A percentile compares a stretch with the other conserved stretches of the same genome.
These are phyloP conservation scores for Colostygia pectinataria DNA, from an alignment of 2,888 invertebrate species.

Conservation along the genomic window DNA sequence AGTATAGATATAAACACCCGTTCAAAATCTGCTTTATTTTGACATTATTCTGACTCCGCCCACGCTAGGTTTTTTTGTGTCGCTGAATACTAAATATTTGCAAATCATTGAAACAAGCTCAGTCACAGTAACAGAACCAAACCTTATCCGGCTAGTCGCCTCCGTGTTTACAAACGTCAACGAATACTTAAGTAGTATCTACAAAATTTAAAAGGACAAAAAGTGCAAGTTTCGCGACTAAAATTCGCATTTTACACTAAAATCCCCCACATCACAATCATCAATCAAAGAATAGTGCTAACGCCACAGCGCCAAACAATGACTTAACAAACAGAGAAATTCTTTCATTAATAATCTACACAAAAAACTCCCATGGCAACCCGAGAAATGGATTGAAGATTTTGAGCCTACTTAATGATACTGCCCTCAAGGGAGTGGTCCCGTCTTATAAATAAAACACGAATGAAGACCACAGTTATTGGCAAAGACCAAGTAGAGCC, in stretches of 20 bases:
- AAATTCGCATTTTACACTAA: conserved; percentile 5
- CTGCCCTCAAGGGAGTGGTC: conserved; percentile 6
- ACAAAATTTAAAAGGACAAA: too few relatives aligned
- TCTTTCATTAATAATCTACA: conserved; percentile 48
- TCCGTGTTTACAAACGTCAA: too few relatives aligned
- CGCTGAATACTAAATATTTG: too few relatives aligned
- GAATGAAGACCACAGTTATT: background rate
- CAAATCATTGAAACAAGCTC: too few relatives aligned
- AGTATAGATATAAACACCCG: too few relatives aligned
- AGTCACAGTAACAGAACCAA: too few relatives aligned
- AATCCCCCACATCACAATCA: conserved; percentile 33
- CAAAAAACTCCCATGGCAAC: conserved; percentile 32
- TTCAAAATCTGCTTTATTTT: too few relatives aligned
- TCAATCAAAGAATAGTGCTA: conserved; percentile 58
- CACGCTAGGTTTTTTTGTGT: too few relatives aligned
- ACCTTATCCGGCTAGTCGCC: too few relatives aligned
- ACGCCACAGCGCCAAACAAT: conserved; percentile 46
- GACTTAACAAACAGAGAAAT: conserved; percentile 46
- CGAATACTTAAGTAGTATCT: too few relatives aligned
- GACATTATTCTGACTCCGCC: too few relatives aligned
- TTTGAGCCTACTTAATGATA: conserved; percentile 16
- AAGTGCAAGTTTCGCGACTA: background rate
- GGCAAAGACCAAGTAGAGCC: too few relatives aligned
- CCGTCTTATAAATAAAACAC: conserved; percentile 12
- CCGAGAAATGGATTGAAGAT: conserved; percentile 20